phyloP scores from a whole-genome alignment of 1,140 invertebrate genomes.

The Phymastichus coffea region DNA sequence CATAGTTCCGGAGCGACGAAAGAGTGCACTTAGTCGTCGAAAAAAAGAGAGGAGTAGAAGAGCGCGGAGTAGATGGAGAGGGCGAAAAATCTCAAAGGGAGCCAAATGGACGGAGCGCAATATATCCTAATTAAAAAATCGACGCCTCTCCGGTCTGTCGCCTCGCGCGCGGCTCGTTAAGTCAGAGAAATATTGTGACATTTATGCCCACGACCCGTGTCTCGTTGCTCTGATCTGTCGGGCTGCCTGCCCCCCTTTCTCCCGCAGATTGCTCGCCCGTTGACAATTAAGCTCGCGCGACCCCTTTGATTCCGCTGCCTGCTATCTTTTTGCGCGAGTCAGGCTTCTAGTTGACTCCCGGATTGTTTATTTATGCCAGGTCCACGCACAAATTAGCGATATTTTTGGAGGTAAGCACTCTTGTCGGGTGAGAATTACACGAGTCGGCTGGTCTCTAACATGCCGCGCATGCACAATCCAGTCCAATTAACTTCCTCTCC shows the following conservation, averaged over 20 bases:
- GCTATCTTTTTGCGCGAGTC: neutral
- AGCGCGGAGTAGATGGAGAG: neutral
- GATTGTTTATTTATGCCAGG: conserved; percentile 15
- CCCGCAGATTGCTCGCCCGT: conserved; percentile 16
- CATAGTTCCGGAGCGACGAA: too few relatives aligned
- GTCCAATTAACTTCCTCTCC: too few relatives aligned
- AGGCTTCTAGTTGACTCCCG: conserved; percentile 34
- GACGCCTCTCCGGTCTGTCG: conserved; percentile 47
- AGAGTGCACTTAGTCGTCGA: neutral
- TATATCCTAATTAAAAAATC: conserved; percentile 52
- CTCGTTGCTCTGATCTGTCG: conserved; percentile 47
- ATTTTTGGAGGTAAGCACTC: conserved; percentile 10
- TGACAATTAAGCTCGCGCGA: conserved; percentile 44
- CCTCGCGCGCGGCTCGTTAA: conserved; percentile 48
- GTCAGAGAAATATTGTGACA: conserved; percentile 52
- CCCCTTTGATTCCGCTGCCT: conserved; percentile 13
- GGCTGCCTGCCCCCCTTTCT: conserved; percentile 25
- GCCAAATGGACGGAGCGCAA: conserved; percentile 20
- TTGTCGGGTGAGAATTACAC: too few relatives aligned
- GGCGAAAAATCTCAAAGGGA: neutral
- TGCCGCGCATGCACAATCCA: too few relatives aligned
- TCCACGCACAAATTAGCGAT: conserved; percentile 5
- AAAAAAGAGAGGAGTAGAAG: neutral
- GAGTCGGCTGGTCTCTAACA: too few relatives aligned
- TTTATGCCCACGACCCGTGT: conserved; percentile 46